A percentile compares a stretch with the other conserved stretches of the same genome.
These are phyloP conservation scores for Ancistrus triradiatus DNA, from an alignment of 2,113 vertebrate genomes.

Conservation along the genomic window DNA sequence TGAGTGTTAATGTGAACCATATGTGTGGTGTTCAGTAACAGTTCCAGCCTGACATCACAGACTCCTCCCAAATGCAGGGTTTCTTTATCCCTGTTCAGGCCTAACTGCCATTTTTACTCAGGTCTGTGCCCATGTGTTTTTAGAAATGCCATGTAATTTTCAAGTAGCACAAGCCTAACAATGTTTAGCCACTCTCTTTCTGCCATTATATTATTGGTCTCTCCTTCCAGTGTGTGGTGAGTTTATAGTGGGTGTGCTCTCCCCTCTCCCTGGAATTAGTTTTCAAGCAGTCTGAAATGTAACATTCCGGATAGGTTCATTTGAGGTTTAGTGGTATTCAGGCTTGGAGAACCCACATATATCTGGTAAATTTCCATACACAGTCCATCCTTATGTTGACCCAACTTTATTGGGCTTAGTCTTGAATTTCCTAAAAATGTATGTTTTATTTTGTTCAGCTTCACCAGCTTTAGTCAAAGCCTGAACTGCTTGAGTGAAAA, in stretches of 20 bases:
- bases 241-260: slow-evolving; percentile 4
- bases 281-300: too few species aligned
- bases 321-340: not conserved
- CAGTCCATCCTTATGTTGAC: too few species aligned
- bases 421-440: too few species aligned
- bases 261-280: too few species aligned
- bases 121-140: not conserved
- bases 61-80: not conserved
- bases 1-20: slow-evolving; percentile 37
- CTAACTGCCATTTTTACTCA: not conserved
- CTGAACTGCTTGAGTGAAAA: too few species aligned
- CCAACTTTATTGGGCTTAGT: too few species aligned
- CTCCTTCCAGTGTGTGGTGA: slow-evolving; percentile 1
- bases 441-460: too few species aligned
- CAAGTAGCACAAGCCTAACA: not conserved
- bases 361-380: not conserved
- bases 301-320: too few species aligned
- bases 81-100: not conserved
- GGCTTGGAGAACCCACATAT: not conserved
- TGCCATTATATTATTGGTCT: slow-evolving; percentile 11
- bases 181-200: not conserved
- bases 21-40: slow-evolving; percentile 7
- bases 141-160: slow-evolving; percentile 9
- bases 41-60: slow-evolving; percentile 1
- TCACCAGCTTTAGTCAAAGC: too few species aligned